Conservation (phyloP, 2,113 vertebrate species). For the Corynorhinus townsendii region DNA sequence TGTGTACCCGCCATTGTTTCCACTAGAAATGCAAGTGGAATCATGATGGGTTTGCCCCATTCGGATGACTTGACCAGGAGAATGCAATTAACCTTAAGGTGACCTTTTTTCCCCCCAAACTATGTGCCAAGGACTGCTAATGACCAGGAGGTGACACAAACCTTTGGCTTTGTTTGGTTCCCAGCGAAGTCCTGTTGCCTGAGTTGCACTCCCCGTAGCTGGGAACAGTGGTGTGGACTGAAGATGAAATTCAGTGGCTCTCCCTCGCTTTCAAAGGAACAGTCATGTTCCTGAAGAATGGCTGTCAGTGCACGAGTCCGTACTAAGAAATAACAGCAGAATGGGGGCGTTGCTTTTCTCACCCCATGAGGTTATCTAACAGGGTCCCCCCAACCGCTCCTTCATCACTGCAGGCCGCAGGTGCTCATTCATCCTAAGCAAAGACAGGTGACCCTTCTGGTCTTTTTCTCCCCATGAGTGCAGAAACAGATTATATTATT, state of each 20-base stretch:
- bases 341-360: not conserved
- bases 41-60: not conserved
- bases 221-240: not conserved
- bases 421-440: not conserved
- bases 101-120: not conserved
- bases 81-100: not conserved
- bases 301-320: not conserved
- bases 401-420: not conserved
- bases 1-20: not conserved
- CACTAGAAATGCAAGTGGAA: not conserved
- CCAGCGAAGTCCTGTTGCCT: not conserved
- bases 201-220: not conserved
- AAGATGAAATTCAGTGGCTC: not conserved
- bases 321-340: not conserved
- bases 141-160: not conserved
- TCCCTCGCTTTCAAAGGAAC: not conserved
- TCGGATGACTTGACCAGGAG: not conserved
- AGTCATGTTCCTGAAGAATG: not conserved
- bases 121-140: not conserved
- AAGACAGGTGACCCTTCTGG: not conserved
- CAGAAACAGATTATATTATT: slow-evolving; percentile 6
- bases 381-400: not conserved
- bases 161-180: not conserved
- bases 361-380: not conserved
- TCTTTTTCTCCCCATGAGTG: not conserved